Evolutionary conservation across 2,797 vertebrate genomes (phyloP), one percentile per base, ranked within the genome.

Genomic region (Gymnodraco acuticeps): DNA sequence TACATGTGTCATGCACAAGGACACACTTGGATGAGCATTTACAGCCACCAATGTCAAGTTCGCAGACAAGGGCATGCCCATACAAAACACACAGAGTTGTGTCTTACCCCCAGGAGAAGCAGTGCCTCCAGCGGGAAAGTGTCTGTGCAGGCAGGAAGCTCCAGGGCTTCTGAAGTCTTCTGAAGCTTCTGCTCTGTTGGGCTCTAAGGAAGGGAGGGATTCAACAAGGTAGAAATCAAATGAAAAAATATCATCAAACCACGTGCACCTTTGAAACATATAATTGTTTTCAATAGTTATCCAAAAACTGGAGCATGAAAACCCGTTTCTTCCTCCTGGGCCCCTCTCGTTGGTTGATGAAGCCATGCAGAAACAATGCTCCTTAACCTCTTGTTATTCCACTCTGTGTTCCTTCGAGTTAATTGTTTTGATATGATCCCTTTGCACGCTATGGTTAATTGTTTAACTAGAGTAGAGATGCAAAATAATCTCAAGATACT

Each of bases 391-490:
- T 5, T 62, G 46, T 80, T 78, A 41, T 77, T 73, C 54, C 76
- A 53, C 66, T 64, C 56, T 13, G 46, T 69, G 82, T 69, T 77
- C 59, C 51, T 43, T 79, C 20, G 66, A 77, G 58, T 63, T 65
- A 75, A 85, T 78, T 54, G 62, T 59, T 85, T 64, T 75, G 48
- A 86, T 84, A 73, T 73, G 72, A 85, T 88, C 64, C 70, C 47
- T 76, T 45, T 76, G 75, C 75, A 70, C n/a, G 68, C 77, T 54
- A 55, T 72, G 78, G 83, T 82, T 81, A 73, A 81, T 85, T 88
- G 77, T 85, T 78, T 47, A 68, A 83, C 61, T 27, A 38, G n/a
- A 73, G 20, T 54, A 38, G n/a, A 73, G 20, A 54, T 76, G 60
- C 64, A 73, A 75, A 59, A 65, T 45, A 48, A 69, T 81, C 66